Base-by-base conservation (phyloP, 2,888 invertebrate genomes). In the Meandrusa payeni region DNA sequence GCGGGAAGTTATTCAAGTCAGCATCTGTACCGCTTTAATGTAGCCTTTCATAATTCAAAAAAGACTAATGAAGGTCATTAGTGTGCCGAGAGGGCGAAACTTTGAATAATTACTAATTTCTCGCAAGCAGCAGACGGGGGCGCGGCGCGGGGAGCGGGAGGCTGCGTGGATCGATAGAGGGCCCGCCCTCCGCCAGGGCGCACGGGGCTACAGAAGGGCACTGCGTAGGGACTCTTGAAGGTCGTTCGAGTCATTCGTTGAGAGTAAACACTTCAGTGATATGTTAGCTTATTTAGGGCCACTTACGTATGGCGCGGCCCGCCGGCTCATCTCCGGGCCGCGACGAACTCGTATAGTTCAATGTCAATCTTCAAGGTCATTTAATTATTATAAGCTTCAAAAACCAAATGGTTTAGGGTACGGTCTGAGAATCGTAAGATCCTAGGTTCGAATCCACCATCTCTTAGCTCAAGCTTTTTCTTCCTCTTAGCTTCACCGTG, bases 61-160 rank as follows among this genome's bases (percentile, higher is more conserved):
- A 29, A 34, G 3, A 20, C 10, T 15, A 17, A 36, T 17, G 11
- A 17, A 9, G 6, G 23, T 10, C 9, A 29, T 23, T 29, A 36
- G 27, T 15, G 22, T n/a, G 5, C 28, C 2, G 5, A 10, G 12
- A 22, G 13, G 23, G 22, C 2, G 20, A 7, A 22, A 20, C 26
- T 36, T 29, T 42, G 41, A 42, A 36, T 42, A 36, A 42, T 42
- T 34, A 29, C 23, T 36, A 29, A 42, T 42, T 42, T 36, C 23
- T 23, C 41, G 23, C 29, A 17, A 34, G 29, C 10, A 1, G 9
- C 11, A 15, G n/a, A n/a, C 6, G 24, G 26, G 10, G 13, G 1
- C 6, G 13, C 7, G 20, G 29, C n/a, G 33, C 3, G 2, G 29
- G 5, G n/a, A 1, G 1, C 7, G 10, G 28, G 27, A 34, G 34